Conservation (phyloP, 2,797 vertebrate species). For the Chelon labrosus region DNA sequence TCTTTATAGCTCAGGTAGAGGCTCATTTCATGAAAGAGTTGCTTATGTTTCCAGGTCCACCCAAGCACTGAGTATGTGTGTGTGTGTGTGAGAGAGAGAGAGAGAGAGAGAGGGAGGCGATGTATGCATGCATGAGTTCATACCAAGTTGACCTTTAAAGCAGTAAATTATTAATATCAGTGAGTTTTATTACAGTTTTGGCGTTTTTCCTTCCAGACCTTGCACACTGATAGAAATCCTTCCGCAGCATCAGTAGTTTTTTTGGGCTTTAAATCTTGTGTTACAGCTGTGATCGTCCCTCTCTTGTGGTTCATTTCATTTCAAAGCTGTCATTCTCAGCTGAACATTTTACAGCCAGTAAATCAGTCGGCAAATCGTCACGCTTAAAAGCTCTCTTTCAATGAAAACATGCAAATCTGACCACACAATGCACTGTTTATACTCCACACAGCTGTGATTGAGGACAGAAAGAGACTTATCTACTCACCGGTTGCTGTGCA, state of each 20-base stretch:
- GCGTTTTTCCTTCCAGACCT: background rate
- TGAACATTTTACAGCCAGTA: conserved; percentile 3
- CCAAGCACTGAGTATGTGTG: conserved; percentile 45
- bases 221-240: background rate
- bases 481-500: conserved; percentile 55
- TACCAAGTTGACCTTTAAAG: conserved; percentile 31
- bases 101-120: conserved; percentile 36
- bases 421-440: background rate
- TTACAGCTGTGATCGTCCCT: background rate
- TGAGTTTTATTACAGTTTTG: background rate
- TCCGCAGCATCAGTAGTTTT: background rate
- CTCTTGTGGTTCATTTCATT: background rate
- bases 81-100: conserved; percentile 40
- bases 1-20: conserved; percentile 83
- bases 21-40: conserved; percentile 82
- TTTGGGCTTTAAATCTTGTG: background rate
- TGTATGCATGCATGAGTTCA: conserved; percentile 39
- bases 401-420: conserved; percentile 15
- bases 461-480: background rate
- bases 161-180: conserved; percentile 18
- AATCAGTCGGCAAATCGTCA: conserved; percentile 13
- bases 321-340: conserved; percentile 5
- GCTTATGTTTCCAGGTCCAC: conserved; percentile 80
- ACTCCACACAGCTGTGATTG: background rate
- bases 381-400: background rate